Conservation (phyloP, 2,888 invertebrate genomes). For the Uloborus plumipes region DNA sequence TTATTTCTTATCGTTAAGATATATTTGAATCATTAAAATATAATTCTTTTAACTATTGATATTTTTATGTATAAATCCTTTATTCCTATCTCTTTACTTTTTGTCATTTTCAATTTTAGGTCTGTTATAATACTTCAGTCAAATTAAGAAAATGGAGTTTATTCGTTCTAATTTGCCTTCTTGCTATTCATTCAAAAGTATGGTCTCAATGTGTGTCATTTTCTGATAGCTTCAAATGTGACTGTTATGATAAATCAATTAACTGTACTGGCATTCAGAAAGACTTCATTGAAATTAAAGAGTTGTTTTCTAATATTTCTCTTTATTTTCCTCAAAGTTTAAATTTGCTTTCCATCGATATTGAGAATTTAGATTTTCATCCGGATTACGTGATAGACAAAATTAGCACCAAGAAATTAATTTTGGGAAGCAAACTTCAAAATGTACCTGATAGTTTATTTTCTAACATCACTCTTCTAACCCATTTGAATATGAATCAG, state of each 20-base stretch:
- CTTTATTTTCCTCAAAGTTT: slow-evolving; percentile 6
- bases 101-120: neutral
- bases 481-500: slow-evolving; percentile 8
- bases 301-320: slow-evolving; percentile 8
- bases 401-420: slow-evolving; percentile 17
- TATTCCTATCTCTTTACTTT: neutral
- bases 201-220: slow-evolving; percentile 11
- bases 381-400: slow-evolving; percentile 1
- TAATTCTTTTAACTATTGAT: neutral
- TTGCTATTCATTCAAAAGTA: neutral
- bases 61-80: neutral
- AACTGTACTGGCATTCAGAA: slow-evolving; percentile 14
- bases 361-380: slow-evolving; percentile 13
- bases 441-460: neutral
- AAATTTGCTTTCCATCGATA: neutral
- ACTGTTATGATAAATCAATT: slow-evolving; percentile 2
- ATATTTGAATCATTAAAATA: neutral
- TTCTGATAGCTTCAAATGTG: slow-evolving; percentile 23
- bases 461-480: slow-evolving; percentile 8
- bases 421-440: slow-evolving; percentile 4
- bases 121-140: neutral
- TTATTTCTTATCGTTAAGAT: too few relatives aligned
- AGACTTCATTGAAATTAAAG: slow-evolving; percentile 2
- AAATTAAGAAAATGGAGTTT: slow-evolving; percentile 1
- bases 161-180: neutral